These are phyloP conservation scores for Muscina levida DNA, from an alignment of 2,888 invertebrate genomes.

Conservation along the genomic window DNA sequence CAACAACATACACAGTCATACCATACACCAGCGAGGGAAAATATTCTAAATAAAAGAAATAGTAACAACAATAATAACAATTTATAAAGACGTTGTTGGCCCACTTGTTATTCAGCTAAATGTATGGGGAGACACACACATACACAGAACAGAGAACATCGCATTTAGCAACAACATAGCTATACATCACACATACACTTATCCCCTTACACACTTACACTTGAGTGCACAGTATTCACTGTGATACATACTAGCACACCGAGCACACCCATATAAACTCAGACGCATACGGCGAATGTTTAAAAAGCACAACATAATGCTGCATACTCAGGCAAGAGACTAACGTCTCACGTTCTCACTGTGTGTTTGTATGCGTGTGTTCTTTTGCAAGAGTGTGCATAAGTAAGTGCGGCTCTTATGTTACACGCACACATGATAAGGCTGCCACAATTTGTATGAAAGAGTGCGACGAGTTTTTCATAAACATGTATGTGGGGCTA, in stretches of 20 bases:
- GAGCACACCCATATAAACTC: background rate
- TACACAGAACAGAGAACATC: too few relatives aligned
- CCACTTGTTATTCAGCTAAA: conserved; percentile 58
- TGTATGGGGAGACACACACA: too few relatives aligned
- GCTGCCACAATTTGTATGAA: too few relatives aligned
- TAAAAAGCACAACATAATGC: background rate
- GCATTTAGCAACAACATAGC: too few relatives aligned
- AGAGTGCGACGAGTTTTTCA: too few relatives aligned
- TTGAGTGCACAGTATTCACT: background rate
- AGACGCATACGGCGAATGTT: background rate
- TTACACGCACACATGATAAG: too few relatives aligned
- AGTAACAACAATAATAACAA: conserved; percentile 65
- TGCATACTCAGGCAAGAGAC: conserved; percentile 11
- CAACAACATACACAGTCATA: too few relatives aligned
- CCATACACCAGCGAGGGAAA: background rate
- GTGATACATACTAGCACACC: background rate
- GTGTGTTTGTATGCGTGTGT: background rate
- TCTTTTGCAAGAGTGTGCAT: background rate
- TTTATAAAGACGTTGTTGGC: conserved; percentile 65
- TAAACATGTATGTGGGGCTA: too few relatives aligned
- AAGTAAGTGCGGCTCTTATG: background rate
- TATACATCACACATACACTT: conserved; percentile 10
- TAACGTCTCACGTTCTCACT: background rate
- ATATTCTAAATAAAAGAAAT: conserved; percentile 30
- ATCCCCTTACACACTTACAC: conserved; percentile 28